phyloP scores from a whole-genome alignment of 1,140 invertebrate species.

The Drosophila lowei region DNA sequence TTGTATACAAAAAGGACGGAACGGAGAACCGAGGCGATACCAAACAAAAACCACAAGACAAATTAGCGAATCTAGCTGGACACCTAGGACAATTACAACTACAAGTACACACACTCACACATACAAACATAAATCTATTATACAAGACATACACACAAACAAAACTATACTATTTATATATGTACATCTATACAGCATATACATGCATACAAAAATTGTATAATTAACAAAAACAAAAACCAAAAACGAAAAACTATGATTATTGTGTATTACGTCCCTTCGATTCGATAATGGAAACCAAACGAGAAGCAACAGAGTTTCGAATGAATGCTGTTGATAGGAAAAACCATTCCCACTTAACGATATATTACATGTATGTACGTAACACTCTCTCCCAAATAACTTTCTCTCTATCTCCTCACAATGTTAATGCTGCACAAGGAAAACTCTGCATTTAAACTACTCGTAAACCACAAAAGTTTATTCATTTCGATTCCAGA shows the following conservation, averaged over 20 bases:
- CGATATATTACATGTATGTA: slow-evolving; percentile 26
- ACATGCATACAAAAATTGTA: slow-evolving; percentile 49
- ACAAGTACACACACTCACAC: slow-evolving; percentile 40
- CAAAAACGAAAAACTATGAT: slow-evolving; percentile 20
- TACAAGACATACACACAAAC: slow-evolving; percentile 50
- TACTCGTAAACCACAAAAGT: slow-evolving; percentile 47
- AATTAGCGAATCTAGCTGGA: slow-evolving; percentile 72
- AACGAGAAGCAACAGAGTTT: slow-evolving; percentile 50
- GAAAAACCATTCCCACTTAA: slow-evolving; percentile 65
- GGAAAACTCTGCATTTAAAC: slow-evolving; percentile 80
- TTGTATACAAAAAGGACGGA: slow-evolving; percentile 58
- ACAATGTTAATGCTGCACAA: slow-evolving; percentile 82
- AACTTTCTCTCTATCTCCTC: slow-evolving; percentile 66
- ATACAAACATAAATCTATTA: slow-evolving; percentile 46
- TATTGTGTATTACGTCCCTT: slow-evolving; percentile 72
- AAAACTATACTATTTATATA: slow-evolving; percentile 64
- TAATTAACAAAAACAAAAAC: slow-evolving; percentile 40
- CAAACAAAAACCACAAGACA: slow-evolving; percentile 36
- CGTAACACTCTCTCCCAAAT: slow-evolving; percentile 51
- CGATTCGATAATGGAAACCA: slow-evolving; percentile 59
- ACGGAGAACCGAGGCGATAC: slow-evolving; percentile 14
- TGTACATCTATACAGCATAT: slow-evolving; percentile 58
- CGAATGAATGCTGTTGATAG: slow-evolving; percentile 62
- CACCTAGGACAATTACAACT: slow-evolving; percentile 73
- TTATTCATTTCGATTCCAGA: slow-evolving; percentile 68